Evolutionary conservation across 2,113 vertebrate genomes (phyloP).

Genomic region (Dasypus novemcinctus): DNA sequence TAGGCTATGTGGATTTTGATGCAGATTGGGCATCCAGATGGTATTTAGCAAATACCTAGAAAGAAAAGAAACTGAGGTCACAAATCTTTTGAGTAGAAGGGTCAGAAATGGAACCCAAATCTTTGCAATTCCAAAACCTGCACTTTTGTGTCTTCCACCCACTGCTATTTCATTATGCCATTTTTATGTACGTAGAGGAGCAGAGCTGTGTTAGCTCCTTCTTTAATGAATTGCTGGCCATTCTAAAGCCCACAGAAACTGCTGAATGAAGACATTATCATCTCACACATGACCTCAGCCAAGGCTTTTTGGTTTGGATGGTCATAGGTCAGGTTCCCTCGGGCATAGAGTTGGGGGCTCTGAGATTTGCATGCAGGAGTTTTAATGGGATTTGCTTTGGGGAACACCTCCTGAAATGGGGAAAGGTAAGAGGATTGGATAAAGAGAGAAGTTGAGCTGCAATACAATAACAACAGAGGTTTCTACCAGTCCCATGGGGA

Average conservation of each 20-base stretch:
- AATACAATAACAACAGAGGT: background rate
- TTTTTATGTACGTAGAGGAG: background rate
- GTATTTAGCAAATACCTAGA: conserved; percentile 9
- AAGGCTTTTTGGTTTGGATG: conserved; percentile 33
- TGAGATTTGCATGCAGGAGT: background rate
- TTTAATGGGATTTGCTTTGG: background rate
- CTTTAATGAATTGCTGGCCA: background rate
- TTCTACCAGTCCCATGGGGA: background rate
- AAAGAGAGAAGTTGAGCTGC: background rate
- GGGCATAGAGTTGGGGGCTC: background rate
- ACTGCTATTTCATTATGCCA: background rate
- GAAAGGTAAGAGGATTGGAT: background rate
- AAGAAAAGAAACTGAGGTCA: conserved; percentile 1
- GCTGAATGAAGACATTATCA: conserved; percentile 2
- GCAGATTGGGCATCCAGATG: background rate
- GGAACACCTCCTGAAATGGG: background rate
- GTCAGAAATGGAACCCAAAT: background rate
- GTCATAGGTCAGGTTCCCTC: background rate
- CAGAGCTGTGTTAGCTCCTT: background rate
- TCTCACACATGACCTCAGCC: background rate
- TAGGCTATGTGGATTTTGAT: background rate
- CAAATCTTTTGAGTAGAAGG: background rate
- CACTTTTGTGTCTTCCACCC: background rate
- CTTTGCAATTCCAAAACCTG: conserved; percentile 25
- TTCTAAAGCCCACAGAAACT: conserved; percentile 1